phyloP scores from a whole-genome alignment of 1,140 invertebrate species.

The Proctacanthus coquilletti region DNA sequence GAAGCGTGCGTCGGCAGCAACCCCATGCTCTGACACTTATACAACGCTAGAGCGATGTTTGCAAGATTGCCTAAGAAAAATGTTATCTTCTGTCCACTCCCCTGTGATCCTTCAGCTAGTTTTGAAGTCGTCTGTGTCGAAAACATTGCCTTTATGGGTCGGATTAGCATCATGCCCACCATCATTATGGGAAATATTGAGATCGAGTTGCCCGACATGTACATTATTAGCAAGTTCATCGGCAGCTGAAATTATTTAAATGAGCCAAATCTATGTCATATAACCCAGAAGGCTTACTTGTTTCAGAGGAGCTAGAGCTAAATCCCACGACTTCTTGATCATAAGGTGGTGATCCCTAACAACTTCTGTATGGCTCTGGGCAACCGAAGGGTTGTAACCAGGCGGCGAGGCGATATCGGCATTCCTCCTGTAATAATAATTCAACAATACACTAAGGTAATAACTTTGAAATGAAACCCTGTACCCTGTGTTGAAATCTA shows the following conservation, averaged over 20 bases:
- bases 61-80: conserved; percentile 91
- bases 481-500: conserved; percentile 23
- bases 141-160: conserved; percentile 90
- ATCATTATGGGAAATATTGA: conserved; percentile 99
- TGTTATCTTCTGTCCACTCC: conserved; percentile 80
- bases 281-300: conserved; percentile 33
- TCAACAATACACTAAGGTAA: background rate
- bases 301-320: conserved; percentile 87
- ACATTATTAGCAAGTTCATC: conserved; percentile 99
- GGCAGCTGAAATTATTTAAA: conserved; percentile 41
- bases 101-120: conserved; percentile 87
- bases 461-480: background rate
- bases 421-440: conserved; percentile 17
- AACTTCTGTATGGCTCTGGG: conserved; percentile 54
- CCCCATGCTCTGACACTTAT: conserved; percentile 99
- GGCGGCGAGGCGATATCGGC: conserved; percentile 56
- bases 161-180: conserved; percentile 95
- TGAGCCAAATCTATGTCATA: background rate
- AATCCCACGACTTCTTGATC: conserved; percentile 94
- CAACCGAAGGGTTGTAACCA: conserved; percentile 59
- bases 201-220: conserved; percentile 98
- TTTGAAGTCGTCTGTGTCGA: conserved; percentile 84
- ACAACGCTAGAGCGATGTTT: conserved; percentile 83
- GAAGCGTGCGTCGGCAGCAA: conserved; percentile 92
- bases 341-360: conserved; percentile 65